phyloP scores from a whole-genome alignment of 2,888 invertebrate genomes.

The Drosophila hamatofila region DNA sequence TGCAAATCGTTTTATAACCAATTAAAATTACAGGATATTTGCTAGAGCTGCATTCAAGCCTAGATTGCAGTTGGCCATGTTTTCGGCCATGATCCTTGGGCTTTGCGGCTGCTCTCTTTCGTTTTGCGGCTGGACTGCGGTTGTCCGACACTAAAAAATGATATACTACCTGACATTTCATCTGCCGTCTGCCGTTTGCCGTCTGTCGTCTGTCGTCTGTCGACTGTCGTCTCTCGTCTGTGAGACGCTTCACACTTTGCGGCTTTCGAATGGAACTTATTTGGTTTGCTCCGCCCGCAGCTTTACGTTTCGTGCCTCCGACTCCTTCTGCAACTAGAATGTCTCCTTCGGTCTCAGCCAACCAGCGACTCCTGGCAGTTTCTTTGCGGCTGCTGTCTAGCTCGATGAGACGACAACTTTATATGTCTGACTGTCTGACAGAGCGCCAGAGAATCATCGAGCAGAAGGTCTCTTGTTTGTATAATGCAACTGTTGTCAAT shows the following conservation, averaged over 20 bases:
- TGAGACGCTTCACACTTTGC: conserved; percentile 60
- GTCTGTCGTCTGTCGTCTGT: too few species aligned
- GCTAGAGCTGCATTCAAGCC: neutral
- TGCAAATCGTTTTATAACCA: too few species aligned
- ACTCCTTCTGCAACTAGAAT: neutral
- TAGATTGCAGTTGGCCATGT: neutral
- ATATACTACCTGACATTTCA: conserved; percentile 67
- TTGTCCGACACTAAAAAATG: conserved; percentile 69
- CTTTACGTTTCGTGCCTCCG: neutral
- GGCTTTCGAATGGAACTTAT: conserved; percentile 65
- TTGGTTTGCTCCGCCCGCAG: conserved; percentile 37
- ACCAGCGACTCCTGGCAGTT: conserved; percentile 1
- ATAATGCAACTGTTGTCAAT: conserved; percentile 39
- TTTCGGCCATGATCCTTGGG: conserved; percentile 21
- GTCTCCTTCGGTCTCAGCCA: neutral
- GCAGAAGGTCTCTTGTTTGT: neutral
- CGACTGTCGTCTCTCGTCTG: neutral
- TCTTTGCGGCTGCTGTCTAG: conserved; percentile 29
- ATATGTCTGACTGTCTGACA: neutral
- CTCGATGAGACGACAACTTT: conserved; percentile 17
- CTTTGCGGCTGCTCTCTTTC: conserved; percentile 45
- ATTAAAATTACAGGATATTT: conserved; percentile 3
- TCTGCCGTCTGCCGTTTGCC: conserved; percentile 33
- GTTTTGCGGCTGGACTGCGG: conserved; percentile 55
- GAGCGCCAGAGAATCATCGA: neutral